Conservation (phyloP, 1,140 invertebrate genomes). For the Lucilia cuprina region DNA sequence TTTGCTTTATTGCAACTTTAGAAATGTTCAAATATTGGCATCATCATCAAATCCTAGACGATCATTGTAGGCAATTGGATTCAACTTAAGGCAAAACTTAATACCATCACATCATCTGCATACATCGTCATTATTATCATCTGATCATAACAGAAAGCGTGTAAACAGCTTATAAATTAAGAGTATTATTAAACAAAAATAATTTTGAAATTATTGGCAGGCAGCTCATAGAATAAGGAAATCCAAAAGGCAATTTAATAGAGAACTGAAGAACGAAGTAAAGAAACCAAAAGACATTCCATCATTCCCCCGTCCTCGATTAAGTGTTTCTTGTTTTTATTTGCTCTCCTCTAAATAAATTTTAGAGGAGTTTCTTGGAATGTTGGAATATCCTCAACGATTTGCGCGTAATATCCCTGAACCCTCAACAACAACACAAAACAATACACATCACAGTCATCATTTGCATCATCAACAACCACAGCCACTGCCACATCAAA, state of each 20-base stretch:
- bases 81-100: background rate
- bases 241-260: too few relatives aligned
- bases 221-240: background rate
- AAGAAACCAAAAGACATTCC: background rate
- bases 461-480: conserved; percentile 48
- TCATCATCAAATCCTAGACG: conserved; percentile 14
- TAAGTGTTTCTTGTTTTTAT: background rate
- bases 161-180: background rate
- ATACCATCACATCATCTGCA: background rate
- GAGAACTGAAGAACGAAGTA: background rate
- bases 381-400: conserved; percentile 63
- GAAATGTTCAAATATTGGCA: conserved; percentile 25
- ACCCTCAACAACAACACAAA: conserved; percentile 50
- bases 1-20: conserved; percentile 26
- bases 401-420: conserved; percentile 62
- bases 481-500: conserved; percentile 55
- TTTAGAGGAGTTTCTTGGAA: conserved; percentile 54
- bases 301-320: background rate
- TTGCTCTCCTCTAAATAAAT: conserved; percentile 43
- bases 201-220: background rate
- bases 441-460: conserved; percentile 42
- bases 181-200: background rate
- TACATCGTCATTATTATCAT: background rate
- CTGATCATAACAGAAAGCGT: background rate
- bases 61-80: conserved; percentile 26